Evolutionary conservation across 2,888 invertebrate species (phyloP).

Genomic region (Ormia ochracea): DNA sequence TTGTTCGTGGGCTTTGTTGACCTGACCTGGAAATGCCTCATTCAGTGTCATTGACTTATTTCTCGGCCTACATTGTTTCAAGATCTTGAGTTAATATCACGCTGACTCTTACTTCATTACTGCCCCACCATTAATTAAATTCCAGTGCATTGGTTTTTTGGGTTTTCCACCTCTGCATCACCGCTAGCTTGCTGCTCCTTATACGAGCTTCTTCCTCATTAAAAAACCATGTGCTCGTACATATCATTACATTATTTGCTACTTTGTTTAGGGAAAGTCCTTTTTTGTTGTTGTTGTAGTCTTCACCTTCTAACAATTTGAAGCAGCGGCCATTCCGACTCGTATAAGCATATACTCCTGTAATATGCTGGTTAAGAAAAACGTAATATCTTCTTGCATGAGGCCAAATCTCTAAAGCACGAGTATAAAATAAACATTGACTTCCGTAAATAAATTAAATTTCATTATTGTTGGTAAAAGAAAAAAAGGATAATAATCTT

Average conservation of each 20-base stretch:
- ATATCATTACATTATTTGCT: background rate
- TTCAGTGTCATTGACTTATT: no score
- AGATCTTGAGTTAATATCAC: no score
- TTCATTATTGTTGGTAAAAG: constrained; percentile 31
- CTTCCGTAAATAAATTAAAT: constrained; percentile 52
- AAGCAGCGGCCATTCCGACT: background rate
- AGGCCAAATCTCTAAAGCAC: constrained; percentile 52
- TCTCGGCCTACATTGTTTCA: no score
- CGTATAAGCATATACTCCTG: background rate
- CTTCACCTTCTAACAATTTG: constrained; percentile 20
- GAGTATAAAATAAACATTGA: constrained; percentile 59
- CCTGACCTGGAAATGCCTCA: no score
- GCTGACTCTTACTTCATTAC: no score
- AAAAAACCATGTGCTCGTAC: constrained; percentile 16
- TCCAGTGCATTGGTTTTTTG: no score
- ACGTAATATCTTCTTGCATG: constrained; percentile 26
- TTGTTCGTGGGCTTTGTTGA: no score
- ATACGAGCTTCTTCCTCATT: constrained; percentile 13
- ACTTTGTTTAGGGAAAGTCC: background rate
- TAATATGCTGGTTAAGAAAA: background rate
- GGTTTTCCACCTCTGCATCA: no score
- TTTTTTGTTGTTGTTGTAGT: background rate
- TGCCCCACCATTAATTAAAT: no score
- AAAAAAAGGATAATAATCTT: background rate
- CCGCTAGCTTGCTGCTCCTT: no score